A percentile compares a stretch with the other conserved stretches of the same genome.
phyloP scores from a whole-genome alignment of 2,113 vertebrate species.

The Ictalurus punctatus region DNA sequence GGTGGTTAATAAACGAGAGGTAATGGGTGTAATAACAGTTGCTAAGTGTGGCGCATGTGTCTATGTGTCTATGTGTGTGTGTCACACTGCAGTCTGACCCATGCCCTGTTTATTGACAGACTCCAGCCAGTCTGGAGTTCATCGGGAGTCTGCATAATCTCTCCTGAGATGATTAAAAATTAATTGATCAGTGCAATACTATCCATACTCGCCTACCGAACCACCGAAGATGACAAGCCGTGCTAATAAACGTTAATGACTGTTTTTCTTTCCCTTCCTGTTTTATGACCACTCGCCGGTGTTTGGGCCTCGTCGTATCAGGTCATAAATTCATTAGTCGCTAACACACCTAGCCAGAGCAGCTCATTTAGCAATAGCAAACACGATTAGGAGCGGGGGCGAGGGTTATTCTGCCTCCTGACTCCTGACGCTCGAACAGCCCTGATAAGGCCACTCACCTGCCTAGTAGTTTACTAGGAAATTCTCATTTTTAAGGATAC shows the following conservation, averaged over 20 bases:
- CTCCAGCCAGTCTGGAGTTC: slow-evolving; percentile 80
- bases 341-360: slow-evolving; percentile 73
- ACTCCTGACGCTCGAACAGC: slow-evolving; percentile 23
- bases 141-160: slow-evolving; percentile 72
- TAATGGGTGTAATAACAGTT: slow-evolving; percentile 51
- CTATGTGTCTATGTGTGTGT: slow-evolving; percentile 4
- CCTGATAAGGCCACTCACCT: slow-evolving; percentile 42
- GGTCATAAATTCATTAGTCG: slow-evolving; percentile 80
- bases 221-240: slow-evolving; percentile 57
- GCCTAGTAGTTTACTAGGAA: background rate
- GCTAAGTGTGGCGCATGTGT: slow-evolving; percentile 32
- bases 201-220: slow-evolving; percentile 56
- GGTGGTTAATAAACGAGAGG: slow-evolving; percentile 37
- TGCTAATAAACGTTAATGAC: slow-evolving; percentile 74
- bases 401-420: slow-evolving; percentile 58
- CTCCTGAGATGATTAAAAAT: slow-evolving; percentile 73
- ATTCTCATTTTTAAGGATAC: background rate
- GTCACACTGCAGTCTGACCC: slow-evolving; percentile 56
- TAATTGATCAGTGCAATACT: slow-evolving; percentile 69
- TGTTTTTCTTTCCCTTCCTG: slow-evolving; percentile 53
- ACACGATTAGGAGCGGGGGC: slow-evolving; percentile 71
- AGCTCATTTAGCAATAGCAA: slow-evolving; percentile 75
- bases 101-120: slow-evolving; percentile 78
- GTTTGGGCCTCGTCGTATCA: slow-evolving; percentile 69
- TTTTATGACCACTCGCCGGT: slow-evolving; percentile 70